Evolutionary conservation across 2,113 vertebrate species (phyloP), one percentile per base, ranked within the genome.

Genomic region (Martes martes): DNA sequence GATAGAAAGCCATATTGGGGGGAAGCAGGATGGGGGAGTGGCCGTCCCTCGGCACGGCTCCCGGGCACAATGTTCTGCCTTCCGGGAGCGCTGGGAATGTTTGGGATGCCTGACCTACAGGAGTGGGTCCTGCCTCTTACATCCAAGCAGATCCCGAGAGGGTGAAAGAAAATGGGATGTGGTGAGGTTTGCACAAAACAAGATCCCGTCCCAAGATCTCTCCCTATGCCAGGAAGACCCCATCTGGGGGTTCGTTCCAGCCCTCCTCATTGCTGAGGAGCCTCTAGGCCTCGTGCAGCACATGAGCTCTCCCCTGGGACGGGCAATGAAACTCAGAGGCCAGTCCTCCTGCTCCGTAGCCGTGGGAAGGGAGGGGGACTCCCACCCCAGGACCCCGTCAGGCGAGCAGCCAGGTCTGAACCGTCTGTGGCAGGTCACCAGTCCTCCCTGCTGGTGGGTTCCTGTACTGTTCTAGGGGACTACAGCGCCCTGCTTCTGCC

Each of bases 11-110:
- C 47, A 6, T 39, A 28, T 6, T 0, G 23, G 42, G 6, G 28
- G 4, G 57, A 26, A 33, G 21, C 19, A 15, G 16, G 55, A 74
- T 13, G 21, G 19, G 26, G 42, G 71, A 47, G 39, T 14, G 7
- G 1, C 36, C 14, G 11, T 7, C 2, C 39, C 2, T 39, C 36
- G 6, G 57, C 15, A 8, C 24, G 3, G 24, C 24, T 21, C 16
- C 14, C 23, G 0, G 15, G 42, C 23, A 16, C 1, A 1, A 1
- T 1, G 45, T 47, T 31, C 76, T 10, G 33, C 24, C 10, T 26
- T 36, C 42, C 28, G 16, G 5, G 26, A 0, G 6, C 0, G 13
- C 11, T 14, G 4, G 2, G 69, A 33, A 5, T 2, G 11, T 3
- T 16, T 28, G 26, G 0, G 15, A 21, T 4, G 11, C 33, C 26